Percentiles rank a stretch among this genome's conserved stretches.
Conservation (phyloP, 2,113 vertebrate genomes). For the Psammodynastes pulverulentus region DNA sequence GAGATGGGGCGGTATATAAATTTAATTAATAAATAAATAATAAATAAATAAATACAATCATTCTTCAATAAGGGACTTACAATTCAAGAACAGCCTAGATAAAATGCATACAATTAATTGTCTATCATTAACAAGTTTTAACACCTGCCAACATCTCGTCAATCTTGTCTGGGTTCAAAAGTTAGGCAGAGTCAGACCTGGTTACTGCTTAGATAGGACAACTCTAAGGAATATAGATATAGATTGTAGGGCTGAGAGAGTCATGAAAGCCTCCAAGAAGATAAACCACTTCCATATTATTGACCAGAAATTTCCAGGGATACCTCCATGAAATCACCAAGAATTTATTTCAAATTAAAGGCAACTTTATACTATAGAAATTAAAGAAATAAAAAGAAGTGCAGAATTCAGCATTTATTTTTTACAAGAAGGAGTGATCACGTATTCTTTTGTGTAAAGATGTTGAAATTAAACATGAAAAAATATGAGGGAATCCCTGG, state of each 20-base stretch:
- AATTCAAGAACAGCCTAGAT: not conserved
- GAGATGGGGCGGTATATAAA: too few relatives aligned
- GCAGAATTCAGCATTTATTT: not conserved
- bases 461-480: not conserved
- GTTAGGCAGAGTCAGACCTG: not conserved
- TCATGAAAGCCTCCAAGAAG: not conserved
- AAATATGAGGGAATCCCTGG: not conserved
- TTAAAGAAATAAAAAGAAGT: not conserved
- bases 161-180: not conserved
- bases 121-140: not conserved
- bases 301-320: not conserved
- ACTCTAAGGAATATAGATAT: not conserved
- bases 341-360: not conserved
- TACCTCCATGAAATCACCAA: not conserved
- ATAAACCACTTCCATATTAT: not conserved
- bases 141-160: not conserved
- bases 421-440: not conserved
- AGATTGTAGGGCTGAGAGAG: not conserved
- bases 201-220: not conserved
- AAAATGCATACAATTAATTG: not conserved
- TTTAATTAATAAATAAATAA: too few relatives aligned
- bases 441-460: not conserved
- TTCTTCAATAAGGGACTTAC: not conserved
- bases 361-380: not conserved
- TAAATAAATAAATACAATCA: too few relatives aligned